Base-by-base conservation (phyloP, 2,888 invertebrate genomes). In the Argyresthia goedartella region DNA sequence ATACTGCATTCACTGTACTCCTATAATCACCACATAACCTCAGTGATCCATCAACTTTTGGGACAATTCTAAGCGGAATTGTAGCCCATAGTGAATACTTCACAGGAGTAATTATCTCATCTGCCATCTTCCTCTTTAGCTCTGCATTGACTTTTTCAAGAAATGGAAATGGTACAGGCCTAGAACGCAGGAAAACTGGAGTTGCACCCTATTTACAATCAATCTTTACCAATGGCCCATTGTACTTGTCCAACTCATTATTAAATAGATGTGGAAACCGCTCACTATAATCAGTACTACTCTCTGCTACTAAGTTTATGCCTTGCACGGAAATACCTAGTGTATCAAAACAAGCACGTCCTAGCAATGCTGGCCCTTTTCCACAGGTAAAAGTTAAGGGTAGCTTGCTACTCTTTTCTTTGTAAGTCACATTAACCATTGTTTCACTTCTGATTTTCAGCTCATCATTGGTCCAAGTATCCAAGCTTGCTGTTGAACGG, bases 401-500 rank as follows among this genome's bases (percentile, higher is more conserved):
- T 9, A 36, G 36, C 36, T 36, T 36, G 9, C 36, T 36, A 36
- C 36, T 36, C 36, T 36, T 36, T 36, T 36, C 36, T 9, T 36
- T 36, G 36, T 36, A 36, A 36, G 36, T 36, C 36, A 36, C 36
- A 9, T 36, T 36, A 36, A 36, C 36, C 36, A 36, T 36, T 9
- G 36, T 36, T 9, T 36, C 36, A 9, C 36, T 9, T 9, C 36
- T 36, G 36, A 36, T 36, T 36, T 36, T 36, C 36, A 36, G 36
- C 9, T 36, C 36, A 36, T 36, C 36, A 36, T 36, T 50, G 8
- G 50, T 53, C 53, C 53, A 53, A 46, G 51, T 53, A 13, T 51
- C 51, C 14, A 53, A 39, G n/a, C 46, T 51, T 53, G 16, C 33
- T 53, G 16, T 46, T 53, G 42, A 39, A 51, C 10, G 49, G 48